phyloP scores from a whole-genome alignment of 2,797 vertebrate genomes.

The Acomys russatus region DNA sequence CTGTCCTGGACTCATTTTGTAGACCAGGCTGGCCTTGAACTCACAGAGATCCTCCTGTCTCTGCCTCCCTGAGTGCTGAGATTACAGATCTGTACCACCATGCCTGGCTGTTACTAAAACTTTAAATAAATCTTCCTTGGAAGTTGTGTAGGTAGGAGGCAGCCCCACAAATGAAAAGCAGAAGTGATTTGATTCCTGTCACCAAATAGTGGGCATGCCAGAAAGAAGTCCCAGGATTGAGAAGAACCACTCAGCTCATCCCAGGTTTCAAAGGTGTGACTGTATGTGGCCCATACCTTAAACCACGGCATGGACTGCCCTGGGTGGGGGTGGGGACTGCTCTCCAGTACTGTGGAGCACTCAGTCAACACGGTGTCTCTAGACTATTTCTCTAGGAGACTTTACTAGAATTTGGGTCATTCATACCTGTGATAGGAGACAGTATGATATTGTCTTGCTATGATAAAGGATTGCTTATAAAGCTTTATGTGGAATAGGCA shows the following conservation, averaged over 20 bases:
- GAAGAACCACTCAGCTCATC: background rate
- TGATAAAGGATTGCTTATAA: background rate
- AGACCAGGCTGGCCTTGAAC: too few species aligned
- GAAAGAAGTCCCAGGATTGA: background rate
- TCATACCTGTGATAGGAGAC: background rate
- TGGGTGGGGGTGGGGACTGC: too few species aligned
- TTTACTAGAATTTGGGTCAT: background rate
- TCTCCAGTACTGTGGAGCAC: background rate
- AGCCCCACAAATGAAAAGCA: background rate
- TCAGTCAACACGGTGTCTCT: background rate
- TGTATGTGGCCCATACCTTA: background rate
- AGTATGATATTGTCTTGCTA: background rate
- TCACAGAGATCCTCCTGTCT: too few species aligned
- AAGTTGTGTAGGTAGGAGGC: background rate
- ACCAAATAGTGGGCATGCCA: background rate
- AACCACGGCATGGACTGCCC: too few species aligned
- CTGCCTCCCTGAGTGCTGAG: too few species aligned
- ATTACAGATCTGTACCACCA: too few species aligned
- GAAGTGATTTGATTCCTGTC: background rate
- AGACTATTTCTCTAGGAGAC: background rate
- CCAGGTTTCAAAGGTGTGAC: background rate
- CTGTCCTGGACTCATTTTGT: too few species aligned
- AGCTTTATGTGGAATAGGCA: background rate
- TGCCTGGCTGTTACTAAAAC: conserved; percentile 7
- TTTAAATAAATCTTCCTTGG: background rate